These are phyloP conservation scores for Pterocles burchelli DNA, from an alignment of 2,113 vertebrate genomes.

Conservation along the genomic window DNA sequence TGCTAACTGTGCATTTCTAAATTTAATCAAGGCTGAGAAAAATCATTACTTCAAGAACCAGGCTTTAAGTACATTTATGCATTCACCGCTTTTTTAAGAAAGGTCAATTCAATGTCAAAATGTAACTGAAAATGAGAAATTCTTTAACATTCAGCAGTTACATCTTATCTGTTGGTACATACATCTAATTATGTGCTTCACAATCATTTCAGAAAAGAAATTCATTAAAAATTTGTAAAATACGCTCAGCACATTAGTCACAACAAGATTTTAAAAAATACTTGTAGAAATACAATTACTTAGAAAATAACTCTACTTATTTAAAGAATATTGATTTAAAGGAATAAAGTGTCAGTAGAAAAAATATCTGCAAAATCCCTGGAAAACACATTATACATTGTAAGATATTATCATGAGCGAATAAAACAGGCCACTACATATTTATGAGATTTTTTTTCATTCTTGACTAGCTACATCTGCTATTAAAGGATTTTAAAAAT, in stretches of 20 bases:
- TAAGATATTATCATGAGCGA: not conserved
- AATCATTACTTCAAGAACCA: not conserved
- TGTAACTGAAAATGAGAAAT: not conserved
- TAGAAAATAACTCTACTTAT: not conserved
- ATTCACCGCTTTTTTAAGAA: not conserved
- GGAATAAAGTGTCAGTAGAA: not conserved
- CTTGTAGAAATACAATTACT: not conserved
- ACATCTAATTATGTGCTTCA: constrained; percentile 39
- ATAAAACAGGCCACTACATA: not conserved
- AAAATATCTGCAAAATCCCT: constrained; percentile 12
- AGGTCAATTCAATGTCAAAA: constrained; percentile 37
- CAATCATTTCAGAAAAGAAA: not conserved
- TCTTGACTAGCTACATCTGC: not conserved
- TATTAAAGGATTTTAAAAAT: constrained; percentile 7
- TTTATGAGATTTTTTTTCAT: constrained; percentile 5
- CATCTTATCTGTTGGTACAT: constrained; percentile 11
- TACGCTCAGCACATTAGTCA: not conserved
- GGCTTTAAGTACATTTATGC: not conserved
- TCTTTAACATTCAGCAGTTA: constrained; percentile 21
- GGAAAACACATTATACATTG: not conserved
- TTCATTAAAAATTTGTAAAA: constrained; percentile 59
- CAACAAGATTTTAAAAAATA: not conserved
- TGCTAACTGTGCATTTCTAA: not conserved
- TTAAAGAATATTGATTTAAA: constrained; percentile 7
- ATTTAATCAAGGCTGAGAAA: not conserved